These are phyloP conservation scores for Coleophora flavipennella DNA, from an alignment of 2,888 invertebrate genomes.

Conservation along the genomic window DNA sequence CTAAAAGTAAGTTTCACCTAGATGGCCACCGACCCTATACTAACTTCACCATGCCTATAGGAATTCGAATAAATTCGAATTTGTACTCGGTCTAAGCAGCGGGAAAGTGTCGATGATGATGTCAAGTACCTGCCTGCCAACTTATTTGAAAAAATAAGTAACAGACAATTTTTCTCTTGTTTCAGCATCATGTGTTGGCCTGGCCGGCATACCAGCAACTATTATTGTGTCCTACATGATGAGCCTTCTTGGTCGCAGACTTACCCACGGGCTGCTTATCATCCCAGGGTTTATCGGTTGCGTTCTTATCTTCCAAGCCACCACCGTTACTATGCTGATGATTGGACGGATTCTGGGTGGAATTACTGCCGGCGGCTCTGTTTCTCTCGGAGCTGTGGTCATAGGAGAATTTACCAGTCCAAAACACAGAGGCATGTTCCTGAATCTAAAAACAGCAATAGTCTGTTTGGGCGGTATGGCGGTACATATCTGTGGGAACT, in stretches of 20 bases:
- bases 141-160: no score
- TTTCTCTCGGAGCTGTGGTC: constrained; percentile 34
- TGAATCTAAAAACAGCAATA: constrained; percentile 30
- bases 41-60: no score
- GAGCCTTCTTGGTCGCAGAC: constrained; percentile 47
- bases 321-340: constrained; percentile 33
- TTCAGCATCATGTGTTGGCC: constrained; percentile 23
- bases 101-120: no score
- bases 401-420: constrained; percentile 41
- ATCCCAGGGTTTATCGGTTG: constrained; percentile 60
- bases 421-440: constrained; percentile 31
- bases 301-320: constrained; percentile 39
- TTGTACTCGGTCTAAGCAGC: no score
- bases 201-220: constrained; percentile 22
- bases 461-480: constrained; percentile 25
- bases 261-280: constrained; percentile 43
- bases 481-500: constrained; percentile 27
- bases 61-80: no score
- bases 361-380: constrained; percentile 54
- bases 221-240: constrained; percentile 21
- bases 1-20: no score
- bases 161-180: constrained; percentile 9
- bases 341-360: constrained; percentile 35
- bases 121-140: no score
- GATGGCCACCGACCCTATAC: no score